These are phyloP conservation scores for Ceyx cyanopectus DNA, from an alignment of 2,113 vertebrate genomes.

Conservation along the genomic window DNA sequence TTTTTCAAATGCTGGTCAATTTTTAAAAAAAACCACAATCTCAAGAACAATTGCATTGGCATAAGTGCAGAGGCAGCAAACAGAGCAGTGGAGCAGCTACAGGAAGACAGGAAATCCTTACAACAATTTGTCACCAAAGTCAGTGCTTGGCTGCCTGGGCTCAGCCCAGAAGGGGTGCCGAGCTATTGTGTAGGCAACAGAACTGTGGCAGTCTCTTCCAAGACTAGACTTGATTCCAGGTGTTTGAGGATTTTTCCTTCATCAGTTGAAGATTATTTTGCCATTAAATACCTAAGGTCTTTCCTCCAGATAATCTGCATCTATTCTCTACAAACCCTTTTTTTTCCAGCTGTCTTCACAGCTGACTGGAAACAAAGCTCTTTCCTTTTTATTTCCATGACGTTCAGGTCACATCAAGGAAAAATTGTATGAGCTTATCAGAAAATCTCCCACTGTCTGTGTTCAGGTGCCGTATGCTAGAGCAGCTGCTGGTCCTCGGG, in stretches of 20 bases:
- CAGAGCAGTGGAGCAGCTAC: fast-evolving
- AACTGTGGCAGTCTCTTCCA: not conserved
- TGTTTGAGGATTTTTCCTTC: not conserved
- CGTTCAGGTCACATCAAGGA: not conserved
- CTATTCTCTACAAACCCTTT: not conserved
- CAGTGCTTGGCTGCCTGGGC: not conserved
- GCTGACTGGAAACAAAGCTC: not conserved
- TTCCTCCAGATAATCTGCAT: not conserved
- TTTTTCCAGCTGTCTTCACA: not conserved
- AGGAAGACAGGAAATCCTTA: not conserved
- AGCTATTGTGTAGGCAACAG: not conserved
- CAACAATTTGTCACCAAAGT: not conserved
- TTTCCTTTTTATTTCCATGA: not conserved
- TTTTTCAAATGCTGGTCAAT: not conserved
- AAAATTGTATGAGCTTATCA: not conserved
- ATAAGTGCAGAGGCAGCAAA: not conserved
- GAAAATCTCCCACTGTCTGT: not conserved
- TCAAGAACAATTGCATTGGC: not conserved
- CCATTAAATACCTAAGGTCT: not conserved
- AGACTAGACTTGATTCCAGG: not conserved
- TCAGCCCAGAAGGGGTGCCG: not conserved
- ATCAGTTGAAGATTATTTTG: not conserved
- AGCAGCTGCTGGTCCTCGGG: not conserved
- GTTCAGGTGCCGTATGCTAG: not conserved
- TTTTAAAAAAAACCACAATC: not conserved